Base-by-base conservation (phyloP, 2,113 vertebrate genomes). In the Eolophus roseicapilla region DNA sequence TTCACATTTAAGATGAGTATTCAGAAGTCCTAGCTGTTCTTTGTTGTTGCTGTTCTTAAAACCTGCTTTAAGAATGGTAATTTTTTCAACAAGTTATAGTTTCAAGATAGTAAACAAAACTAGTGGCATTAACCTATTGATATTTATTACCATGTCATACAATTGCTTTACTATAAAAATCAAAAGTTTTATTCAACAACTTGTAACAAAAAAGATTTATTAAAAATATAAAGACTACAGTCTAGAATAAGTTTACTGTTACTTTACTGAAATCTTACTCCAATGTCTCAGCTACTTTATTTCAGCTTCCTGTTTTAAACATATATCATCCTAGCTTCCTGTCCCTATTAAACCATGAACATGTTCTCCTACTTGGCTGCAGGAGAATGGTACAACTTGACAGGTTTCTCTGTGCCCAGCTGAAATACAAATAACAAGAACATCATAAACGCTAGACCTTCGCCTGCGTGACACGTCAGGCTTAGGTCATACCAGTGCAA, bases 391-490 rank as follows among this genome's bases (percentile, higher is more conserved):
- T 0, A 75, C n/a, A 77, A 64, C 21, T 35, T 4, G 18, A 64
- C 9, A 55, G 12, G 39, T 60, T 87, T 82, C 17, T 79, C 50
- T 62, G 46, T 8, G 68, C 25, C 29, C 27, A 64, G 24, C 1
- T 14, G 35, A 77, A 94, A 88, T 6, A 37, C 9, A 82, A 89
- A 27, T 9, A 81, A 74, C 59, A 74, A 83, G 86, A 18, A 1
- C 35, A 41, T 3, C 43, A 55, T 27, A 35, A 62, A 44, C 35
- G 24, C 2, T 35, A 87, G 73, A 76, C 83, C 62, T 81, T 74
- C 27, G 73, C 74, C 87, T 62, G n/a, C 3, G 55, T 75, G 95
- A 95, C 95, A 96, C 92, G 83, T 96, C 95, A 96, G 19, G 39
- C 75, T 71, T 82, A 11, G 59, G 82, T 92, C 77, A 88, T 39